Percentiles rank a stretch among this genome's conserved stretches.
Evolutionary conservation across 2,113 vertebrate genomes (phyloP).

Genomic region (Chauna torquata): DNA sequence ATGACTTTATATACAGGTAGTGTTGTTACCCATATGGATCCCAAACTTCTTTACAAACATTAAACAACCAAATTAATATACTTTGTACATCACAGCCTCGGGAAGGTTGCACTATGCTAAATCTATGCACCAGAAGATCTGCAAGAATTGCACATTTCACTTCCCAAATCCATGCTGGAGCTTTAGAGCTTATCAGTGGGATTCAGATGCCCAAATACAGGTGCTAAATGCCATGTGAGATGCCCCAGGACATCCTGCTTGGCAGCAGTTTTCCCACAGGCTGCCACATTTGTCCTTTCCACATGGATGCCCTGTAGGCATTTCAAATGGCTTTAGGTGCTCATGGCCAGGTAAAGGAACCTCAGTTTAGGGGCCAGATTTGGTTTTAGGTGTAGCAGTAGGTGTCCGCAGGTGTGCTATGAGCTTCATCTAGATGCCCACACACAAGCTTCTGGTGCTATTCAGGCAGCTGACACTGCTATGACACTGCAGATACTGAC

Average conservation of each 20-base stretch:
- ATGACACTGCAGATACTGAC: fast-evolving
- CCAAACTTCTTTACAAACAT: neutral
- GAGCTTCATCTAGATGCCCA: neutral
- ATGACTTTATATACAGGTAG: neutral
- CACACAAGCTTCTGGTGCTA: neutral
- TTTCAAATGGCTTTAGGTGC: neutral
- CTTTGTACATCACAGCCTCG: neutral
- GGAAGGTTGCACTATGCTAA: neutral
- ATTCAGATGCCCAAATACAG: neutral
- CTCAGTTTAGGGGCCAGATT: neutral
- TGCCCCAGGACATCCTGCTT: neutral
- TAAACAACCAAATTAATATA: neutral
- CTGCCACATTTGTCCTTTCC: neutral
- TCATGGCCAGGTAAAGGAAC: neutral
- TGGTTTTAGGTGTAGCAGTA: neutral
- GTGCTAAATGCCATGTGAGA: neutral
- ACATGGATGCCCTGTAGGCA: neutral
- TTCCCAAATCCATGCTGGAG: neutral
- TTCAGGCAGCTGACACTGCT: neutral
- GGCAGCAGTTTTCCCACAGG: neutral
- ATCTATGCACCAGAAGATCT: neutral
- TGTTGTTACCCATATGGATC: neutral
- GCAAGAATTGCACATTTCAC: neutral
- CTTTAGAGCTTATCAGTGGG: neutral
- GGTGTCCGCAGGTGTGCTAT: neutral